These are phyloP conservation scores for Microtus ochrogaster DNA, from an alignment of 2,113 vertebrate species.

Conservation along the genomic window DNA sequence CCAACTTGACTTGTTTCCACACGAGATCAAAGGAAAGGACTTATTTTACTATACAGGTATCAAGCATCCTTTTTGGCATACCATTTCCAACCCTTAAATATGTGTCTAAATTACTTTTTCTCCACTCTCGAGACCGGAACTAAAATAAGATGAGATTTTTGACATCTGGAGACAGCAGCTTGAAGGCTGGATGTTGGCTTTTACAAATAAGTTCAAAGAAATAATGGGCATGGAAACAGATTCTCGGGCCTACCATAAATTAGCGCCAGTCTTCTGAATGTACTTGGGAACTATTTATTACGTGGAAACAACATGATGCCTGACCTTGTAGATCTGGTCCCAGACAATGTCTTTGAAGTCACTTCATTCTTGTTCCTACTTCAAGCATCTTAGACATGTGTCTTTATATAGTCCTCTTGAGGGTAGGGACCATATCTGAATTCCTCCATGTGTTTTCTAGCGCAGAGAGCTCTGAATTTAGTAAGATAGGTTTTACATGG, in stretches of 20 bases:
- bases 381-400: conserved; percentile 78
- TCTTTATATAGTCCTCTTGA: conserved; percentile 74
- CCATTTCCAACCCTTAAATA: conserved; percentile 34
- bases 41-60: conserved; percentile 49
- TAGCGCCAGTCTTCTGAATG: conserved; percentile 50
- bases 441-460: conserved; percentile 61
- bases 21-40: conserved; percentile 71
- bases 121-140: not conserved
- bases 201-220: conserved; percentile 67
- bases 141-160: conserved; percentile 39
- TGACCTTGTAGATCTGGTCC: conserved; percentile 65
- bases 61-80: conserved; percentile 45
- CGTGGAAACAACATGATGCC: conserved; percentile 55
- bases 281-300: conserved; percentile 61
- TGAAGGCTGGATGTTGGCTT: conserved; percentile 23
- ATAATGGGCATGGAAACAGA: conserved; percentile 35
- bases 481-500: not conserved
- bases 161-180: conserved; percentile 28
- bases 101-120: conserved; percentile 17
- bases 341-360: conserved; percentile 78
- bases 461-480: not conserved
- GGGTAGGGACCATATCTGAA: conserved; percentile 64
- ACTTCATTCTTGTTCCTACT: conserved; percentile 75
- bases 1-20: conserved; percentile 59
- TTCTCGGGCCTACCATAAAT: conserved; percentile 55